Percentiles rank a stretch among this genome's conserved stretches.
These are phyloP conservation scores for Donacobius atricapilla DNA, from an alignment of 2,113 vertebrate species.

Conservation along the genomic window DNA sequence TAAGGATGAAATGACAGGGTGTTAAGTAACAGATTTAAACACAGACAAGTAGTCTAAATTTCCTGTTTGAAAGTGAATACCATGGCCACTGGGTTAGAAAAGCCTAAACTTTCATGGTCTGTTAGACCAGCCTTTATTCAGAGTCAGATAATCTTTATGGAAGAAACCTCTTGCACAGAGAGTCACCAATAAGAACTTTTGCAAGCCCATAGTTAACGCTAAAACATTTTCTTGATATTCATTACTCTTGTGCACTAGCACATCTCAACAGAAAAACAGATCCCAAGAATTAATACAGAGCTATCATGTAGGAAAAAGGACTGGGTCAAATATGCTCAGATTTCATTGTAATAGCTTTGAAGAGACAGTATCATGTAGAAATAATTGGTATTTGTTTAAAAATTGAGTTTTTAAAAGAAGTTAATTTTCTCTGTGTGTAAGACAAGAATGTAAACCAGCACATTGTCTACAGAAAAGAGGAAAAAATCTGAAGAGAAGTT, in stretches of 20 bases:
- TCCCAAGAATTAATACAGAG: background rate
- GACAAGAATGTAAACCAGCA: background rate
- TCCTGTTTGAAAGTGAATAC: background rate
- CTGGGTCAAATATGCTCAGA: background rate
- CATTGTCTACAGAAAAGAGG: rapidly evolving
- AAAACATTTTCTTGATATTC: background rate
- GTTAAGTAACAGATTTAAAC: background rate
- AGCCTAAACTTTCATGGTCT: background rate
- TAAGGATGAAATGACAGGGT: background rate
- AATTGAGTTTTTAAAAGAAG: background rate
- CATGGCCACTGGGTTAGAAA: background rate
- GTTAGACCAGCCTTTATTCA: background rate
- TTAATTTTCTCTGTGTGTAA: background rate
- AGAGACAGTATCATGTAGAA: background rate
- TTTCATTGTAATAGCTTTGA: background rate
- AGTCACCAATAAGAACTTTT: background rate
- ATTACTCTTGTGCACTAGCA: rapidly evolving
- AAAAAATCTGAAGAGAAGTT: background rate
- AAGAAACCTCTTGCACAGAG: background rate
- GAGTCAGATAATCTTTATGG: background rate
- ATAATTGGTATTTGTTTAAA: background rate
- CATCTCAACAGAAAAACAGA: background rate
- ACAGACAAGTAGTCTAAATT: background rate
- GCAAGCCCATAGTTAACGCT: background rate
- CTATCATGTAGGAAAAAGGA: background rate